phyloP scores from a whole-genome alignment of 2,113 vertebrate species.

The Ammodytes dubius region DNA sequence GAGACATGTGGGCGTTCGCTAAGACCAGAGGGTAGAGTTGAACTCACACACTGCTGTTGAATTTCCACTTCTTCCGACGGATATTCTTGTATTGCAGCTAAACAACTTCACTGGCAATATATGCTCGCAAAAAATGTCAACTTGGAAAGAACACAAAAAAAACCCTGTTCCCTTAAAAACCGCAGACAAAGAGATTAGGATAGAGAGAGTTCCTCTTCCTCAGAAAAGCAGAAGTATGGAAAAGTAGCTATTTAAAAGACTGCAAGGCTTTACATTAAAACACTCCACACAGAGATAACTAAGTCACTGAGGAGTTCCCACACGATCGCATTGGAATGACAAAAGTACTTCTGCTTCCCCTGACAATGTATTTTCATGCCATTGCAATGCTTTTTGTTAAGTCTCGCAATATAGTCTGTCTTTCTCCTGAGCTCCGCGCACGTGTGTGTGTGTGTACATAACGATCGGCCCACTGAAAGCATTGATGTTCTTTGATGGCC shows the following conservation, averaged over 20 bases:
- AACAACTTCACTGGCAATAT: slow-evolving; percentile 17
- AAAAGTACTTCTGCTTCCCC: slow-evolving; percentile 37
- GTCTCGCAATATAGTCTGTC: neutral
- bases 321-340: slow-evolving; percentile 16
- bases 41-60: slow-evolving; percentile 33
- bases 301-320: slow-evolving; percentile 1
- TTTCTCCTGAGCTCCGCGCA: neutral
- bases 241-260: neutral
- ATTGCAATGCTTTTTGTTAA: slow-evolving; percentile 21
- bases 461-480: neutral
- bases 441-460: neutral
- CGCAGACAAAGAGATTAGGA: slow-evolving; percentile 13
- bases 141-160: slow-evolving; percentile 39
- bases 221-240: neutral
- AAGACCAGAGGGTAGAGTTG: slow-evolving; percentile 38
- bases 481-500: slow-evolving; percentile 3
- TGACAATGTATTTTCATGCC: slow-evolving; percentile 19
- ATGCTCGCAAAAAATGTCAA: slow-evolving; percentile 24
- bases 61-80: slow-evolving; percentile 42
- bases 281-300: neutral
- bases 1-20: slow-evolving; percentile 1
- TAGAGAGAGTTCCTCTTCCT: slow-evolving; percentile 35
- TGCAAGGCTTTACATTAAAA: slow-evolving; percentile 8
- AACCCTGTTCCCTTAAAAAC: neutral
- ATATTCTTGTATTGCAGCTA: slow-evolving; percentile 16